These are phyloP conservation scores for Amiota minor DNA, from an alignment of 2,888 invertebrate genomes.

Conservation along the genomic window DNA sequence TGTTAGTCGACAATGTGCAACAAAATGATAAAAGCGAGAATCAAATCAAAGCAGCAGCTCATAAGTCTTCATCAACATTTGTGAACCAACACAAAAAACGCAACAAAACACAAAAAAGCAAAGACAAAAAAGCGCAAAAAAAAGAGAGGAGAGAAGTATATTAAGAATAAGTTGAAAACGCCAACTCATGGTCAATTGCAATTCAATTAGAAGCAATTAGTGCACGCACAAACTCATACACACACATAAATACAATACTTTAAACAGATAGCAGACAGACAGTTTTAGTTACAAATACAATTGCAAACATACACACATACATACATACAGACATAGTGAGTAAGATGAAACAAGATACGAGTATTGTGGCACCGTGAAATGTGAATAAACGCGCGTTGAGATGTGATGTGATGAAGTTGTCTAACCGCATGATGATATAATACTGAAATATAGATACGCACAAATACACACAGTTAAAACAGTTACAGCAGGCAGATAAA, in stretches of 20 bases:
- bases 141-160: background rate
- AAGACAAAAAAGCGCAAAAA: background rate
- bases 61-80: constrained; percentile 64
- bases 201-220: constrained; percentile 68
- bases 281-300: constrained; percentile 3
- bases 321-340: background rate
- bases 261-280: too few species aligned
- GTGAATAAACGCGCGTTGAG: background rate
- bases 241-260: constrained; percentile 23
- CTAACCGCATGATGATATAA: constrained; percentile 22
- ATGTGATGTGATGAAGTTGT: constrained; percentile 19
- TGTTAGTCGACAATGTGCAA: background rate
- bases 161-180: constrained; percentile 52
- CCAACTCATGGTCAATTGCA: constrained; percentile 67
- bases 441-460: constrained; percentile 20
- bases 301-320: background rate
- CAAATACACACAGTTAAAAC: background rate
- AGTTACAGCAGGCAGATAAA: background rate
- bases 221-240: constrained; percentile 45
- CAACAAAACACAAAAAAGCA: background rate
- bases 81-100: background rate
- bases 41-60: constrained; percentile 59
- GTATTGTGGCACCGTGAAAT: background rate
- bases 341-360: background rate
- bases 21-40: background rate